Base-by-base conservation (phyloP, 2,113 vertebrate species). In the Prunella fulvescens region DNA sequence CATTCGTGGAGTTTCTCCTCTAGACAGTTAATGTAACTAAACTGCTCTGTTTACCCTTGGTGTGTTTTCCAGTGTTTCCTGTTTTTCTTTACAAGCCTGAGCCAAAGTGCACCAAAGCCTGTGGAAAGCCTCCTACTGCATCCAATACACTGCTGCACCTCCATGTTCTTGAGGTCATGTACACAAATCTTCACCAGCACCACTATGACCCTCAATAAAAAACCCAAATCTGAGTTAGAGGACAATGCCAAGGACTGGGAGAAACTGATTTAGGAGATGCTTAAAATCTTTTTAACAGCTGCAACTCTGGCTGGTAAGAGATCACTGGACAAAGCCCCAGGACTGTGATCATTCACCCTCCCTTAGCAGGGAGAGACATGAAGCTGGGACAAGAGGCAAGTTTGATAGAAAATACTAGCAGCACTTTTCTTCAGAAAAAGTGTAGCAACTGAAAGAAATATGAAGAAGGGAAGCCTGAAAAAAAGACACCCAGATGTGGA, bases 131-230 rank as follows among this genome's bases (percentile, higher is more conserved):
- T 90, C 83, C 80, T 71, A 12, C 50, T 39, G 78, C 79, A 51
- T 60, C 88, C 80, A 45, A 3, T 7, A 37, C 62, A 37, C 85
- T 60, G 60, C 16, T 88, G 92, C 60, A 90, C 67, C 81, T 94
- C 64, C 40, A 77, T 78, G 37, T n/a, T 92, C 97, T 91, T 76
- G 91, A 96, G 91, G 96, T 76, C 92, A 79, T 10, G 62, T 93
- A 97, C 8, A 95, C 74, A 96, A 96, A 88, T 48, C 50, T 82
- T 96, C 96, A 95, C 56, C 92, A 96, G 89, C 90, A 73, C 50
- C 89, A 62, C 83, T 67, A 65, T 4, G 62, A 86, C 58, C 82
- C 76, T 67, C 45, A 8, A 35, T 15, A 82, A 78, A 94, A 92
- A 42, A 17, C 48, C 60, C 81, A 94, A 90, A 95, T 86, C 84